Evolutionary conservation across 2,797 vertebrate species (phyloP).

Genomic region (Lacerta agilis): DNA sequence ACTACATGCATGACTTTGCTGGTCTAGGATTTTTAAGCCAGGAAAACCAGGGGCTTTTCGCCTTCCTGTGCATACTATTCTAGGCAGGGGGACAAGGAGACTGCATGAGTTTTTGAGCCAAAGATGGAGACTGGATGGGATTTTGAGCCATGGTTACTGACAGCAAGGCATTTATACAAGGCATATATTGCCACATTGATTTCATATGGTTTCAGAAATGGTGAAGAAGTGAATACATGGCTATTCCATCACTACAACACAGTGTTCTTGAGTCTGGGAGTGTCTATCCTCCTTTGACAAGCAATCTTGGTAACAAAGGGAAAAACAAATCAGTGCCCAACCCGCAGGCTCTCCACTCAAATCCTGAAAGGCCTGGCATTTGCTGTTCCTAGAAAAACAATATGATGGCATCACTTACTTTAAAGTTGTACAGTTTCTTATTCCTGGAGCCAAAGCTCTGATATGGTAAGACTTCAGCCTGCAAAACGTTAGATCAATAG

Average conservation of each 20-base stretch:
- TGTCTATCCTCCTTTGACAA: neutral
- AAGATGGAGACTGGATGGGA: neutral
- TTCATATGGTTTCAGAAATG: neutral
- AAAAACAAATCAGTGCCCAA: neutral
- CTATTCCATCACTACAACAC: neutral
- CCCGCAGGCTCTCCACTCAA: neutral
- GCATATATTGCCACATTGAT: neutral
- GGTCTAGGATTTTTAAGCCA: no score
- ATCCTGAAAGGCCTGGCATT: neutral
- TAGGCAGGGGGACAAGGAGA: no score
- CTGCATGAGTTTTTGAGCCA: no score
- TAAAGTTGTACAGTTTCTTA: conserved; percentile 25
- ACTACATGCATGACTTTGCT: no score
- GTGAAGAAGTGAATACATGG: neutral
- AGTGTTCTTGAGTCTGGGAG: neutral
- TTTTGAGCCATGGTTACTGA: neutral
- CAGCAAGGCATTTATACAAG: neutral
- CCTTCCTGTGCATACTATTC: no score
- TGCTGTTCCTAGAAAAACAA: neutral
- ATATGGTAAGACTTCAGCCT: conserved; percentile 21
- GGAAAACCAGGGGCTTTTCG: no score
- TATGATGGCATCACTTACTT: conserved; percentile 19
- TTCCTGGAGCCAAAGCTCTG: conserved; percentile 30
- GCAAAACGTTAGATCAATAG: conserved; percentile 7
- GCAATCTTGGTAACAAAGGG: neutral